These are phyloP conservation scores for Hypsopygia costalis DNA, from an alignment of 2,888 invertebrate species.

Conservation along the genomic window DNA sequence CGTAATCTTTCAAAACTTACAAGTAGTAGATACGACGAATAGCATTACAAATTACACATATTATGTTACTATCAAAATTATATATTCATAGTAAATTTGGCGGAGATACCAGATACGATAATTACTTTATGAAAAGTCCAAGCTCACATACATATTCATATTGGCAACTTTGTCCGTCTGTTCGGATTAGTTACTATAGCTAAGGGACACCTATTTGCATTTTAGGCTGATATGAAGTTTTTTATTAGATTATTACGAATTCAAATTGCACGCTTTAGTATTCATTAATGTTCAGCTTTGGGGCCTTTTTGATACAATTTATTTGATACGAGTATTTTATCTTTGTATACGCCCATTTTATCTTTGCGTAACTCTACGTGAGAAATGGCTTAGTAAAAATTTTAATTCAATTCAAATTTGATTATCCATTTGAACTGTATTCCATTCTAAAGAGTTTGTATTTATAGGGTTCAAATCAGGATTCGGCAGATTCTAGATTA, in stretches of 20 bases:
- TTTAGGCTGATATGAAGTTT: slow-evolving; percentile 34
- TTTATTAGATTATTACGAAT: slow-evolving; percentile 36
- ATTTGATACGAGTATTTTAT: not conserved
- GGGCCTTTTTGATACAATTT: not conserved
- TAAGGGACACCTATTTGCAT: slow-evolving; percentile 45
- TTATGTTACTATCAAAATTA: not conserved
- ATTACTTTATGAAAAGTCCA: slow-evolving; percentile 3
- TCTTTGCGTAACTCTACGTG: too few species aligned
- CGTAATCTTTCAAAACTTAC: too few species aligned
- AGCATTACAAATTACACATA: too few species aligned
- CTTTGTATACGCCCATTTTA: too few species aligned
- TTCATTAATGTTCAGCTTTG: not conserved
- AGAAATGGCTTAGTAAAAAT: too few species aligned
- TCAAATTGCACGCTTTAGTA: not conserved
- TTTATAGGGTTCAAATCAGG: too few species aligned
- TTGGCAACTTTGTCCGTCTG: slow-evolving; percentile 36
- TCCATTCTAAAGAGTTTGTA: too few species aligned
- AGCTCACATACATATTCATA: slow-evolving; percentile 40
- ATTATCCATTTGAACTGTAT: too few species aligned
- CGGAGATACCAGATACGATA: slow-evolving; percentile 9
- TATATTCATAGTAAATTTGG: not conserved
- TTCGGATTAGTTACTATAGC: slow-evolving; percentile 35
- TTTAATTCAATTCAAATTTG: too few species aligned
- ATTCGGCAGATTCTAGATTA: too few species aligned
- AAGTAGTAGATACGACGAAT: too few species aligned